Evolutionary conservation across 2,888 invertebrate species (phyloP).

Genomic region (Leptogaster cylindrica): DNA sequence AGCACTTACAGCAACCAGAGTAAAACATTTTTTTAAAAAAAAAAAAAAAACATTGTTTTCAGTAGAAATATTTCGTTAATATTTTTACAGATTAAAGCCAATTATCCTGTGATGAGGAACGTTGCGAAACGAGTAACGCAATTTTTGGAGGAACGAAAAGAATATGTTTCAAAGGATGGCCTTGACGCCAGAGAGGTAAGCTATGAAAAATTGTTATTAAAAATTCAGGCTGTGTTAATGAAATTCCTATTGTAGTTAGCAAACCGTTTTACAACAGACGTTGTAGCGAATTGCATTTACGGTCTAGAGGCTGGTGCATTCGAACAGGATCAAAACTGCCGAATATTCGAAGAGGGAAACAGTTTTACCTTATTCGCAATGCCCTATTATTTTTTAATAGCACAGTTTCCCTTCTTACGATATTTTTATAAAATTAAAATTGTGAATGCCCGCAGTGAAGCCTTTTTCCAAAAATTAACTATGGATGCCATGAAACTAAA

Average conservation of each 20-base stretch:
- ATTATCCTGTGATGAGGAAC: constrained; percentile 62
- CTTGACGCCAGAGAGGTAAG: constrained; percentile 61
- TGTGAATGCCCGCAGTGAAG: constrained; percentile 40
- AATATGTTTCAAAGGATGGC: constrained; percentile 53
- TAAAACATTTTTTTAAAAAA: constrained; percentile 29
- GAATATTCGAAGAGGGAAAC: constrained; percentile 44
- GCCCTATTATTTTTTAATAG: constrained; percentile 31
- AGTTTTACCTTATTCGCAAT: constrained; percentile 36
- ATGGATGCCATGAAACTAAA: constrained; percentile 47
- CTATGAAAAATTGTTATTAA: background rate
- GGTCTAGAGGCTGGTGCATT: constrained; percentile 56
- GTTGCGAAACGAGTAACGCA: constrained; percentile 60
- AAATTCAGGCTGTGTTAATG: background rate
- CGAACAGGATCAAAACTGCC: constrained; percentile 24
- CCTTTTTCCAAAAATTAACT: constrained; percentile 48
- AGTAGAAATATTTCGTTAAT: background rate
- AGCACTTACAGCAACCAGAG: constrained; percentile 49
- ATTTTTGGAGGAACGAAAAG: constrained; percentile 57
- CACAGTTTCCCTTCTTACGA: constrained; percentile 48
- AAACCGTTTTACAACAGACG: constrained; percentile 53
- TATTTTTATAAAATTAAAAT: constrained; percentile 45
- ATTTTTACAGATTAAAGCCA: constrained; percentile 50
- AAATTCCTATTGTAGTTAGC: constrained; percentile 49
- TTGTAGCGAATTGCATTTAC: constrained; percentile 56
- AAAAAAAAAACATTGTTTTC: background rate